Evolutionary conservation across 2,888 invertebrate genomes (phyloP), one percentile per base, ranked within the genome.

Genomic region (Dugesia japonica): DNA sequence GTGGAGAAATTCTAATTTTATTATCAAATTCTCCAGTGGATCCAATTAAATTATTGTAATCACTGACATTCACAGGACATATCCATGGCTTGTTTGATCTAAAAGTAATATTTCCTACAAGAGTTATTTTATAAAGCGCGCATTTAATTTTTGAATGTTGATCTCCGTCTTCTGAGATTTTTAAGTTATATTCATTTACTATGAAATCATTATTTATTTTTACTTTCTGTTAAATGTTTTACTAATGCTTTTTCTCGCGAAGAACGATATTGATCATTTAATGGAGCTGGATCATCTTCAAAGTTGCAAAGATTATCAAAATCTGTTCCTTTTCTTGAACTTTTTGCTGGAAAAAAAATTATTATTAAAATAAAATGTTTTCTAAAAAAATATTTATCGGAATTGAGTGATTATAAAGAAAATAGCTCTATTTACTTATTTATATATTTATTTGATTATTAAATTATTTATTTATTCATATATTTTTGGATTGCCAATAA

Each of bases 1-100:
- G 33, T 13, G 74, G 26, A 7, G n/a, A 27, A 26, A 75, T 56
- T 42, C 75, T 1, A 17, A 75, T 42, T 56, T 56, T 42, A 38
- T 75, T 75, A 56, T 75, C 75, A 75, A 75, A 75, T 56, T 75
- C 75, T 1, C 75, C 75, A 23, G 75, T 75, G 1, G 75, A 75
- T 42, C 75, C 75, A 38, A 75, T 75, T 15, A 27, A 23, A 27
- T 28, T 23, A 23, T 75, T 75, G 75, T 56, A 75, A 38, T 75
- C 75, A 23, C 42, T 56, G 26, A 75, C 56, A 28, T 42, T 38
- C 1, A 75, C 75, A 1, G 75, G 75, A 23, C 75, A 75, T n/a
- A 1, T 1, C 75, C 75, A 75, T 1, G 15, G 26, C 13, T 13
- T 13, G 9, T 73, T 33, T 31, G 28, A 31, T n/a, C 26, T 1